These are phyloP conservation scores for Phlogophora meticulosa DNA, from an alignment of 2,888 invertebrate species.

Conservation along the genomic window DNA sequence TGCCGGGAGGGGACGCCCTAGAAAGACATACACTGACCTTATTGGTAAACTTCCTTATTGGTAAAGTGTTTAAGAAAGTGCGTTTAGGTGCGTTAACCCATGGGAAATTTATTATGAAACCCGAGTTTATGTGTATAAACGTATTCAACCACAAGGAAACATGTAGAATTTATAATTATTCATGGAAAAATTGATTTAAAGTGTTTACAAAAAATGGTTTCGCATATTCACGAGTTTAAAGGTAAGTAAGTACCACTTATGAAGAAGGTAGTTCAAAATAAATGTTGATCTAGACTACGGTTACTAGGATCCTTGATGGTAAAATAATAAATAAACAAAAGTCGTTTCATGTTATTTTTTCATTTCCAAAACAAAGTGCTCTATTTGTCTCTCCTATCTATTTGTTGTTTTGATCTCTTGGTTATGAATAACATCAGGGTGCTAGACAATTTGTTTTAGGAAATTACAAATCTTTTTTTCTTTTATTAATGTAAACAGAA, in stretches of 20 bases:
- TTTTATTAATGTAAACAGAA: conserved; percentile 1
- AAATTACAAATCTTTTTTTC: conserved; percentile 4
- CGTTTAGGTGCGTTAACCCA: too few species aligned
- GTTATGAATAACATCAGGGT: conserved; percentile 15
- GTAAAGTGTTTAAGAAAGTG: too few species aligned
- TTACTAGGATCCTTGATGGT: not conserved
- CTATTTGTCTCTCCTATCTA: not conserved
- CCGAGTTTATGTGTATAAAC: too few species aligned
- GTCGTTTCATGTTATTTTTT: conserved; percentile 34
- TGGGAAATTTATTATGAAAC: too few species aligned
- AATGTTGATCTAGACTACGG: not conserved
- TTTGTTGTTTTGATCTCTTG: conserved; percentile 31
- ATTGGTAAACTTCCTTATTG: too few species aligned
- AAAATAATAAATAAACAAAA: conserved; percentile 25
- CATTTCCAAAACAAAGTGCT: conserved; percentile 27
- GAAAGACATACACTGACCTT: too few species aligned
- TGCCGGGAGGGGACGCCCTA: too few species aligned
- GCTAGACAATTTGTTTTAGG: conserved; percentile 10
- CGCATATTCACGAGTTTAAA: not conserved
- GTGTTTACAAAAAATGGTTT: too few species aligned
- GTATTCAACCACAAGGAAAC: too few species aligned
- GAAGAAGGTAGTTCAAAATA: not conserved
- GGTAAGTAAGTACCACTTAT: not conserved
- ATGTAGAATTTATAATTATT: too few species aligned
- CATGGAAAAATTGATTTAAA: too few species aligned